Evolutionary conservation across 2,888 invertebrate genomes (phyloP).

Genomic region (Gastracanthus pulcherrimus): DNA sequence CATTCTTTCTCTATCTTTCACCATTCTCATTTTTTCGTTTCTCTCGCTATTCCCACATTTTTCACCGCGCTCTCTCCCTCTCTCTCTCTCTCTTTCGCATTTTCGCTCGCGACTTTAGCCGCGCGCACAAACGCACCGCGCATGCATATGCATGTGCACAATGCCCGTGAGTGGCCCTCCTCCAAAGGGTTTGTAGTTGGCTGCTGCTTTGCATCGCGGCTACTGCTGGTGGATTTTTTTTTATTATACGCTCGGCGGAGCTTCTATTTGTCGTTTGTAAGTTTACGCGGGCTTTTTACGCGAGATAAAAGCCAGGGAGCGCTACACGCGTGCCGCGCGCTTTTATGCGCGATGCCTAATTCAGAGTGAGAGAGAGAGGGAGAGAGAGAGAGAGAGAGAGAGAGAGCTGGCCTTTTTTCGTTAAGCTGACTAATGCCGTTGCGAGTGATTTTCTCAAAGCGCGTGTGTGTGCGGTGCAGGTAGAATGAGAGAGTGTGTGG

Average conservation of each 20-base stretch:
- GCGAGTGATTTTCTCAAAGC: constrained; percentile 25
- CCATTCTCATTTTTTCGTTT: background rate
- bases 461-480: background rate
- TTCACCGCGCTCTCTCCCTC: background rate
- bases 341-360: constrained; percentile 14
- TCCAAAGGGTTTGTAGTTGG: background rate
- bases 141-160: constrained; percentile 16
- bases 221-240: constrained; percentile 2
- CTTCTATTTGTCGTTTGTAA: constrained; percentile 44
- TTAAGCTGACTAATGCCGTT: background rate
- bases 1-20: background rate
- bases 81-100: constrained; percentile 21
- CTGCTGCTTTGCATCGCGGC: constrained; percentile 11
- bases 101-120: background rate
- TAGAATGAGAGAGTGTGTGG: no score
- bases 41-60: background rate
- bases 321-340: background rate
- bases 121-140: background rate
- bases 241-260: constrained; percentile 4
- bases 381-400: background rate
- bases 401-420: background rate
- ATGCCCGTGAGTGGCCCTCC: background rate
- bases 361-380: background rate
- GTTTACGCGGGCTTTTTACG: constrained; percentile 45
- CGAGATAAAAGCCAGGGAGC: constrained; percentile 27